Evolutionary conservation across 2,113 vertebrate genomes (phyloP), one percentile per base, ranked within the genome.

Genomic region (Archocentrus centrarchus): DNA sequence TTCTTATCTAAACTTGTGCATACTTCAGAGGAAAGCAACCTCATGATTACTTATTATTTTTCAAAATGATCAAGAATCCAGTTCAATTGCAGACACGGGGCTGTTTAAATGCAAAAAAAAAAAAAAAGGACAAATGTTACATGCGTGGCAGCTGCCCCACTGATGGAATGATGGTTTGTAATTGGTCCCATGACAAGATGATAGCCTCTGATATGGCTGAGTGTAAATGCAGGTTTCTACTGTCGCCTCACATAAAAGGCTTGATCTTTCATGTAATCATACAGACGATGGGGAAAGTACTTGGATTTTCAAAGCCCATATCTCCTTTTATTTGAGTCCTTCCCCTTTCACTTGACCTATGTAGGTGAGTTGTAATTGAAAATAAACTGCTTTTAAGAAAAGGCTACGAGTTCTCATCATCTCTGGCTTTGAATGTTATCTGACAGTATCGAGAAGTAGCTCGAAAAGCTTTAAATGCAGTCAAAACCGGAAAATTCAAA

Each of bases 141-240:
- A 53, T 15, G 68, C 27, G n/a, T n/a, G 11, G 47, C 68, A 53
- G 13, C n/a, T 55, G 27, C 66, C 44, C 2, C 66, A 32, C 11
- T 1, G 47, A 53, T 73, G 66, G 53, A 55, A 55, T 53, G 27
- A 55, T 14, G 17, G 55, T 27, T 55, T 68, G 55, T 83, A 83
- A 82, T 84, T 90, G 77, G 83, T 77, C 62, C 37, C 20, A 22
- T 7, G 88, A 90, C 84, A 86, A 70, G 81, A 80, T 81, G 77
- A 93, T 59, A 61, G 79, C 55, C 59, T 88, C 57, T 32, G 68
- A 81, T 57, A 86, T 18, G 76, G 73, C 30, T 37, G 57, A 77
- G 50, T 76, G 55, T 37, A 77, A 85, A 63, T 60, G 70, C 39
- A n/a, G 68, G 37, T 75, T 77, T 68, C 10, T 32, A 2, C 47